Evolutionary conservation across 2,797 vertebrate species (phyloP), one percentile per base, ranked within the genome.

Genomic region (Danionella dracula): DNA sequence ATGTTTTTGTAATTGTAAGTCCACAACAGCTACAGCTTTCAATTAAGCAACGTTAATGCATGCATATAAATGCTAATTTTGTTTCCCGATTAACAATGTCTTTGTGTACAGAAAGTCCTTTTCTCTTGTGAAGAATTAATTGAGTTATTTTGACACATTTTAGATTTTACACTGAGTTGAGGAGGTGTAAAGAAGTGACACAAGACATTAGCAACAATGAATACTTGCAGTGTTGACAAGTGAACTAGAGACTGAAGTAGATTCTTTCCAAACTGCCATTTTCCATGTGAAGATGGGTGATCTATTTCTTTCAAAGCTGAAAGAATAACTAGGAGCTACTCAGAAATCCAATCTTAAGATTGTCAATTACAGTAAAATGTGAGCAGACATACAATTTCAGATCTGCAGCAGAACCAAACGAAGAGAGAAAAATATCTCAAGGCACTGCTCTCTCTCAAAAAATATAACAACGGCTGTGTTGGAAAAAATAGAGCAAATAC

Each of bases 401-500:
- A 42, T 31, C 16, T 48, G 15, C n/a, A 5, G 8, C 34, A n/a
- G 12, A 27, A 23, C 19, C 6, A n/a, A 37, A 27, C n/a, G 29
- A 45, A 53, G 17, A 53, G n/a, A 56, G 37, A 56, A 12, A 35
- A 21, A 54, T 16, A 31, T 58, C 44, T 45, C 16, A 45, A 58
- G 44, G 40, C 27, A n/a, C 38, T 17, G 9, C 32, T 16, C 16
- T 4, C 29, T 27, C 21, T 9, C 10, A 35, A 53, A 44, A 44
- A 54, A 54, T 44, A 27, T 27, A 10, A 45, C 19, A 10, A 19
- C 2, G 21, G 41, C 42, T 44, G 31, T 16, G 20, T 34, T 32
- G 23, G 34, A 49, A 53, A 15, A 65, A 65, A 42, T 21, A 35
- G 27, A 51, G 35, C 20, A 53, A 38, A 64, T 45, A 54, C 20